Evolutionary conservation across 2,797 vertebrate genomes (phyloP).

Genomic region (Podargus strigoides): DNA sequence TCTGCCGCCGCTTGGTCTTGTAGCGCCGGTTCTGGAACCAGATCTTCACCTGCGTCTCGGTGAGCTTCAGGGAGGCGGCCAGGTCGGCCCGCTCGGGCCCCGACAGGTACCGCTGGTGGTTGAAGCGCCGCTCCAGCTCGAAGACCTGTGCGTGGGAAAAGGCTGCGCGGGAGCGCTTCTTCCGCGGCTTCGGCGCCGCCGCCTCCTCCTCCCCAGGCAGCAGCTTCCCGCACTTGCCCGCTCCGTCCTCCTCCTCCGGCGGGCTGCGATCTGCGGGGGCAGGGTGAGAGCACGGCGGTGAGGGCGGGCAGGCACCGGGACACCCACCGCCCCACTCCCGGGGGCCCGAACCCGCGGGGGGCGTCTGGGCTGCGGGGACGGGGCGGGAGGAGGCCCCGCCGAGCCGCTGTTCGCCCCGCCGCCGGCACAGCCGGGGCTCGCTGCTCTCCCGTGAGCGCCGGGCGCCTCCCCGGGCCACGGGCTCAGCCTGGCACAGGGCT

Average conservation of each 20-base stretch:
- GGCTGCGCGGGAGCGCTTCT: slow-evolving; percentile 95
- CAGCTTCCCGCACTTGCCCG: slow-evolving; percentile 50
- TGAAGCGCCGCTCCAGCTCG: slow-evolving; percentile 97
- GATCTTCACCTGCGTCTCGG: slow-evolving; percentile 98
- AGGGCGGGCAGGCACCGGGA: not conserved
- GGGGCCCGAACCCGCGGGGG: not conserved
- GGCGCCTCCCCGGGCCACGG: not conserved
- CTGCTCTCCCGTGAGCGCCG: not conserved
- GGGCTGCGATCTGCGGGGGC: slow-evolving; percentile 70
- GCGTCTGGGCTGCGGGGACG: not conserved
- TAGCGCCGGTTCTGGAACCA: slow-evolving; percentile 99
- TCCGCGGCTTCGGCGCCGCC: slow-evolving; percentile 86
- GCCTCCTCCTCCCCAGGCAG: slow-evolving; percentile 62
- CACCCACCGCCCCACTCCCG: not conserved
- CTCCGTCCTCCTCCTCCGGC: slow-evolving; percentile 61
- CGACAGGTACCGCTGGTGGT: slow-evolving; percentile 96
- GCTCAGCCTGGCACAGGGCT: not conserved
- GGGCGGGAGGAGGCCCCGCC: not conserved
- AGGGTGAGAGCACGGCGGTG: not conserved
- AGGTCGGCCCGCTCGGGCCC: slow-evolving; percentile 96
- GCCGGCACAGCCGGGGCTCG: not conserved
- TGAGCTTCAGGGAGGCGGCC: slow-evolving; percentile 96
- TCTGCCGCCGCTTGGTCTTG: slow-evolving; percentile 96
- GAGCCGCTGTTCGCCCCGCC: not conserved
- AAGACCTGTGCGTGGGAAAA: slow-evolving; percentile 99